These are phyloP conservation scores for Lasioglossum figueresi DNA, from an alignment of 2,888 invertebrate species.

Conservation along the genomic window DNA sequence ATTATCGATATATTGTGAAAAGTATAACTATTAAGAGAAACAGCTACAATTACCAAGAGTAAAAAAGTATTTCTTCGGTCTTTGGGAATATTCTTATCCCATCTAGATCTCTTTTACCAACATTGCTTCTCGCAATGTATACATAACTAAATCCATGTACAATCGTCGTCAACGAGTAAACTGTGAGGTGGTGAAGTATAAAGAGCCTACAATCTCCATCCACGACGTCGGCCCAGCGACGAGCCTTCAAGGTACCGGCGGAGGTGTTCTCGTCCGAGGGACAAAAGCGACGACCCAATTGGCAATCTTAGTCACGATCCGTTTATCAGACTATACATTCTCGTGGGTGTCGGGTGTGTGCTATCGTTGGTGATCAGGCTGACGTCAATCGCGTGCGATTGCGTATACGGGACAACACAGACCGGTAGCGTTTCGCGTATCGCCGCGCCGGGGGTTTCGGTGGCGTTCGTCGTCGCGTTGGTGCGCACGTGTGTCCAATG, in stretches of 20 bases:
- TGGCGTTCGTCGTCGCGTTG: background rate
- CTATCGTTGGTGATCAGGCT: conserved; percentile 9
- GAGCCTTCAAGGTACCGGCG: background rate
- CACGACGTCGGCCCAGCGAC: background rate
- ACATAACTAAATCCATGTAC: background rate
- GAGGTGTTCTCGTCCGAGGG: background rate
- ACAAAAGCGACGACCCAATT: conserved; percentile 16
- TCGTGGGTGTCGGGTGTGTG: background rate
- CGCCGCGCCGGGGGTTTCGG: background rate
- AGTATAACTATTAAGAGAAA: background rate
- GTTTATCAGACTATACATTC: background rate
- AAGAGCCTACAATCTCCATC: background rate
- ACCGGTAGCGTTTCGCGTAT: conserved; percentile 25
- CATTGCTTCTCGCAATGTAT: background rate
- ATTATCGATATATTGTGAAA: background rate
- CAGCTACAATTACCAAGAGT: background rate
- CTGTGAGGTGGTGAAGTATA: background rate
- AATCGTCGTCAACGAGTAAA: background rate
- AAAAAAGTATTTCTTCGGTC: background rate
- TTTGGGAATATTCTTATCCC: background rate
- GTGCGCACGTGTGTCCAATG: conserved; percentile 37
- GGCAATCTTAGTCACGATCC: background rate
- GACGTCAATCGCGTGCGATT: conserved; percentile 34
- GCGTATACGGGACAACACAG: conserved; percentile 16
- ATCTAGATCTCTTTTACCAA: background rate